phyloP scores from a whole-genome alignment of 37 sponge, comb jelly and placozoan species.

The Chondrilla cf. caribensis region DNA sequence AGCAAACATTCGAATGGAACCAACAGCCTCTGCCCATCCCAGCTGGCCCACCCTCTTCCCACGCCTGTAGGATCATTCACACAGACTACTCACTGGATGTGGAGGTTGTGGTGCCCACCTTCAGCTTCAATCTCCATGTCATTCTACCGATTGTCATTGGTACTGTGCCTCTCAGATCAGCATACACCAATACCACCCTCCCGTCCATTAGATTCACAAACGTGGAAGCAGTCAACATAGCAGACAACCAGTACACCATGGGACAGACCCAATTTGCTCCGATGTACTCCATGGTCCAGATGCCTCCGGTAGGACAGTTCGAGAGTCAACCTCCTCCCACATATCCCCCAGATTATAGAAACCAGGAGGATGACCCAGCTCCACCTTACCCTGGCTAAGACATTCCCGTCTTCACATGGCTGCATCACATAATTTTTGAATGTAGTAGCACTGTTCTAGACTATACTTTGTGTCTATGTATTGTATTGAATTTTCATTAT shows the following conservation, averaged over 20 bases:
- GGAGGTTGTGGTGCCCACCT: conserved; percentile 2
- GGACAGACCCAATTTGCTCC: conserved; percentile 32
- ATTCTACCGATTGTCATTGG: conserved; percentile 5
- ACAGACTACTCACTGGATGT: not conserved
- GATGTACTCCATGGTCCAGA: not conserved
- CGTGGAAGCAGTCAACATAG: conserved; percentile 23
- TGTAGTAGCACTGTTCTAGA: too few relatives aligned
- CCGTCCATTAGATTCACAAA: not conserved
- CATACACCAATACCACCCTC: not conserved
- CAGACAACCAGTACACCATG: conserved; percentile 35
- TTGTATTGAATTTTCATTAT: too few relatives aligned
- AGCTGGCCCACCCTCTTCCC: conserved; percentile 3
- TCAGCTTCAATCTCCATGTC: not conserved
- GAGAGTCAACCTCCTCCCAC: not conserved
- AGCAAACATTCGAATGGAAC: conserved; percentile 8
- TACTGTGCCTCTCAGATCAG: conserved; percentile 6
- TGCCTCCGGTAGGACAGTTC: not conserved
- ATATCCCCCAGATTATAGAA: too few relatives aligned
- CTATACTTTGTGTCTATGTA: too few relatives aligned
- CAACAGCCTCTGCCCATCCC: conserved; percentile 28
- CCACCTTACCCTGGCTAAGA: too few relatives aligned
- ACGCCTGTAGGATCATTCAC: conserved; percentile 6
- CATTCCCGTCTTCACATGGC: too few relatives aligned
- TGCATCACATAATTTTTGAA: too few relatives aligned
- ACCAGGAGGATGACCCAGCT: too few relatives aligned